Base-by-base conservation (phyloP, 2,888 invertebrate genomes). In the Fragum fragum region DNA sequence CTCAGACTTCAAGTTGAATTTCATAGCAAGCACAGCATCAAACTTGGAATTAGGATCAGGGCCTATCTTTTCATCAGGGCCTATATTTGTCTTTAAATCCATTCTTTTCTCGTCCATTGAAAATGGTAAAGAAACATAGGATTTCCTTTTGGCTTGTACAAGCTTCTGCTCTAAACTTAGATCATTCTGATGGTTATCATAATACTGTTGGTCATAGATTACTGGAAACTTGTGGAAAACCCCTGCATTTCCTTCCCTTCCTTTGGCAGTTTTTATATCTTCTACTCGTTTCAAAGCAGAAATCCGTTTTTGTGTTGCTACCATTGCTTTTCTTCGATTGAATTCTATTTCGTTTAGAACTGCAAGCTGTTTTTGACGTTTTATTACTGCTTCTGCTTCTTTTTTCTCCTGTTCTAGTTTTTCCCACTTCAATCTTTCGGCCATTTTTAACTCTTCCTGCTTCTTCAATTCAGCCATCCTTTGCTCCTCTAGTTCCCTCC, bases 211-310 rank as follows among this genome's bases (percentile, higher is more conserved):
- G 21, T 63, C 63, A n/a, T 63, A 63, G 1, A 63, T 32, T 3
- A 32, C 9, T 21, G 63, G 63, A 14, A 63, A 63, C 28, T n/a
- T n/a, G 7, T 5, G n/a, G 23, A 21, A 36, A 39, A 57, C 57
- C 11, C 26, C 36, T 42, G 42, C 9, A 42, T 23, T 9, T 14
- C 18, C 23, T 23, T 11, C 26, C 1, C n/a, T 14, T 1, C 21
- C 23, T 14, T 66, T 42, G 0, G 16, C 42, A 21, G 21, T 39
- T 36, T 66, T 42, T 21, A 42, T 42, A 36, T 66, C 23, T 66
- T 66, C 66, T n/a, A 66, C 36, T 63, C 63, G 26, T 63, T 63
- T 63, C 1, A 32, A 14, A n/a, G 66, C 66, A 66, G 66, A 39
- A 14, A 18, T 16, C 0, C 42, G n/a, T 42, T 42, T 66, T 42